These are phyloP conservation scores for Cremastinae sp. DNA, from an alignment of 2,888 invertebrate genomes.

Conservation along the genomic window DNA sequence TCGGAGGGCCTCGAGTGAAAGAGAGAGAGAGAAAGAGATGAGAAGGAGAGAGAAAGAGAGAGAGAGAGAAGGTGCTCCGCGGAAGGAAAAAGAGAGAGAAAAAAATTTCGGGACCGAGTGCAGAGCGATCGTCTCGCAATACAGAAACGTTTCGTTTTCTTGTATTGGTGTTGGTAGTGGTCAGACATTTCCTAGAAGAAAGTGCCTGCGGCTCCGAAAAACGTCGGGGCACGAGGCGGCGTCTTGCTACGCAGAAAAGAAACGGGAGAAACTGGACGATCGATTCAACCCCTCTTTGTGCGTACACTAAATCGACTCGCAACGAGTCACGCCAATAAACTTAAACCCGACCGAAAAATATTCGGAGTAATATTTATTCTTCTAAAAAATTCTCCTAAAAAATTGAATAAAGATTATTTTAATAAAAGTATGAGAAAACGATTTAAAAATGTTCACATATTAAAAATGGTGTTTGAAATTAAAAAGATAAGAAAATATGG, in stretches of 20 bases:
- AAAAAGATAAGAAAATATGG: too few species aligned
- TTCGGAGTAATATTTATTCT: too few species aligned
- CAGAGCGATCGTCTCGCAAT: conserved; percentile 40
- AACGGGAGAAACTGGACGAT: conserved; percentile 43
- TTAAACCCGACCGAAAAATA: too few species aligned
- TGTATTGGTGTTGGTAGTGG: conserved; percentile 48
- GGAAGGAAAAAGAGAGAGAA: conserved; percentile 13
- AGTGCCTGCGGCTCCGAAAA: conserved; percentile 52
- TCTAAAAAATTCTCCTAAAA: too few species aligned
- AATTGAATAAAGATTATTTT: too few species aligned
- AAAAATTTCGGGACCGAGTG: conserved; percentile 31
- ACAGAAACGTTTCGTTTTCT: conserved; percentile 44
- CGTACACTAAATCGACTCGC: conserved; percentile 36
- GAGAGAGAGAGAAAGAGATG: conserved; percentile 53
- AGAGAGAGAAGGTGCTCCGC: conserved; percentile 5
- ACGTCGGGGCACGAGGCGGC: conserved; percentile 38
- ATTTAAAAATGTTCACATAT: too few species aligned
- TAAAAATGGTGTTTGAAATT: too few species aligned
- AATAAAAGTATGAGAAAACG: too few species aligned
- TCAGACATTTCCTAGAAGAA: conserved; percentile 66
- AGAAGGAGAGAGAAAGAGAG: conserved; percentile 8
- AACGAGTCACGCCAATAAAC: conserved; percentile 5
- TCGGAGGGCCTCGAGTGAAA: conserved; percentile 44
- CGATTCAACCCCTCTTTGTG: conserved; percentile 59
- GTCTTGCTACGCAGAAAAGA: conserved; percentile 19